These are phyloP conservation scores for Tetraodon nigroviridis DNA, from an alignment of 2,113 vertebrate species.

Conservation along the genomic window DNA sequence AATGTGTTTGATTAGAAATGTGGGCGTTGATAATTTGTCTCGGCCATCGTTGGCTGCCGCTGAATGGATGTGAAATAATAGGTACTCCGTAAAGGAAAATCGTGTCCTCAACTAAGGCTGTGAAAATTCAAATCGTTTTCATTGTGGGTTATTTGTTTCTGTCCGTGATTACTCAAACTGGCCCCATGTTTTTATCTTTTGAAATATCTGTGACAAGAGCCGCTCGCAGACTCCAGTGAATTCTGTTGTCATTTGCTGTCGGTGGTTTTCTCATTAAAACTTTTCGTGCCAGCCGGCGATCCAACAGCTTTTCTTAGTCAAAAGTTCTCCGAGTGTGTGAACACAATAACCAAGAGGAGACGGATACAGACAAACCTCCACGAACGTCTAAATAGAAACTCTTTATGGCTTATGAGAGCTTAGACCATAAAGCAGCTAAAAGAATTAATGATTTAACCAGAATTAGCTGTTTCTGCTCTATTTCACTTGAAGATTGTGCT, in stretches of 20 bases:
- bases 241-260: constrained; percentile 57
- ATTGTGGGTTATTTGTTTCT: too few relatives aligned
- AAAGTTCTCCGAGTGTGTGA: constrained; percentile 32
- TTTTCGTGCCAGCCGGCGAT: constrained; percentile 39
- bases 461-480: constrained; percentile 2
- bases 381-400: constrained; percentile 4
- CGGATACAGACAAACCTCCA: constrained; percentile 5
- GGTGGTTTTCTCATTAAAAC: constrained; percentile 62
- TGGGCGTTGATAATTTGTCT: constrained; percentile 30
- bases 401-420: constrained; percentile 7
- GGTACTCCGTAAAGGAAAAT: too few relatives aligned
- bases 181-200: too few relatives aligned
- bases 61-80: constrained; percentile 52
- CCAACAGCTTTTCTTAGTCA: constrained; percentile 39
- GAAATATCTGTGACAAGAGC: constrained; percentile 42
- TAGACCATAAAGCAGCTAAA: constrained; percentile 2
- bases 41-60: constrained; percentile 21
- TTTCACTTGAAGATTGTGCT: not conserved
- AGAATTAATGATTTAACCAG: constrained; percentile 24
- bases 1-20: constrained; percentile 30
- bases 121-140: too few relatives aligned
- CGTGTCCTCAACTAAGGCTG: too few relatives aligned
- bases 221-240: constrained; percentile 32
- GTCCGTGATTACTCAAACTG: too few relatives aligned
- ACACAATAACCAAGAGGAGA: constrained; percentile 33